phyloP scores from a whole-genome alignment of 2,888 invertebrate species.

The Embidobia sp. region DNA sequence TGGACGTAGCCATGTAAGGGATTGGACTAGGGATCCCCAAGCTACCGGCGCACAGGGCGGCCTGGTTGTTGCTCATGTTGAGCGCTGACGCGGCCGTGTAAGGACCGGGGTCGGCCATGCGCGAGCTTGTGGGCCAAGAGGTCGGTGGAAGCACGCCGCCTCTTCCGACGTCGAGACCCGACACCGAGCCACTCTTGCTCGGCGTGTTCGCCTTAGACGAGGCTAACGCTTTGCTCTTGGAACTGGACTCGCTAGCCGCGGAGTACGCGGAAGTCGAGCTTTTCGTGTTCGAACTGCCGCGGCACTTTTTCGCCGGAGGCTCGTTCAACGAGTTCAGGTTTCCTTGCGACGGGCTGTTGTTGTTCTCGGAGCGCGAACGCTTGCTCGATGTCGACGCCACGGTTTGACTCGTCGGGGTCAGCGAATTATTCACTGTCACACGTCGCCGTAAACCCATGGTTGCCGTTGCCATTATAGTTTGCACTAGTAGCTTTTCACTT shows the following conservation, averaged over 20 bases:
- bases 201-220: conserved; percentile 69
- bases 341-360: conserved; percentile 80
- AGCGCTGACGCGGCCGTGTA: conserved; percentile 76
- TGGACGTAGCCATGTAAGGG: conserved; percentile 79
- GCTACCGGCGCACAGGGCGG: conserved; percentile 73
- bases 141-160: conserved; percentile 69
- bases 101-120: conserved; percentile 73
- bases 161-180: conserved; percentile 53
- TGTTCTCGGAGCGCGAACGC: conserved; percentile 79
- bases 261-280: conserved; percentile 47
- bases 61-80: conserved; percentile 72
- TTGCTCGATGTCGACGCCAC: conserved; percentile 73
- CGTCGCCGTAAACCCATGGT: conserved; percentile 80
- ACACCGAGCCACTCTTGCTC: conserved; percentile 52
- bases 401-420: conserved; percentile 72
- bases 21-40: conserved; percentile 76
- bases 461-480: conserved; percentile 77
- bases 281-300: conserved; percentile 71
- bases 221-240: conserved; percentile 60
- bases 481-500: conserved; percentile 31
- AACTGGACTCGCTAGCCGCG: conserved; percentile 26
- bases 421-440: conserved; percentile 77
- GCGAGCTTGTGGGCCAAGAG: conserved; percentile 72
- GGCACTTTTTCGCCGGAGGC: conserved; percentile 78
- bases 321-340: conserved; percentile 79